Base-by-base conservation (phyloP, 2,113 vertebrate genomes). In the Coreoperca whiteheadi region DNA sequence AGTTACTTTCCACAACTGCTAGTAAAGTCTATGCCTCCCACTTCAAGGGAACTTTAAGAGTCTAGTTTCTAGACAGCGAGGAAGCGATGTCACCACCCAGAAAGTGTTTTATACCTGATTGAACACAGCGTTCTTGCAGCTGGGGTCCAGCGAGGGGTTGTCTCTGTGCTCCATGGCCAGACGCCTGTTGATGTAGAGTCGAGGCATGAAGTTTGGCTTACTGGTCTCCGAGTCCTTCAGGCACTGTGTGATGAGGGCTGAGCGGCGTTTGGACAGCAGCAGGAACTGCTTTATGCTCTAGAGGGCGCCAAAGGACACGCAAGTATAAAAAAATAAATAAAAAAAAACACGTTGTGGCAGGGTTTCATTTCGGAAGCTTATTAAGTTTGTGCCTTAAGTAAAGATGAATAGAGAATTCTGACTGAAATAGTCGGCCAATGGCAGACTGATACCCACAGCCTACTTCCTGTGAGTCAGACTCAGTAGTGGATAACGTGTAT, bases 121-220 rank as follows among this genome's bases (percentile, higher is more conserved):
- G 74, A 99, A 98, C 81, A 99, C 97, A 0, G 97, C 96, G 0
- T 98, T 98, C 94, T 97, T 99, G 94, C 96, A 98, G 88, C 92
- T 96, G 79, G 96, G 90, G 84, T 99, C 98, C 86, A 97, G 90
- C 30, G 96, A 95, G 8, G 98, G 97, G 89, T 98, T 99, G 93
- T 99, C 97, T 0, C 97, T 93, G 93, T 99, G 98, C 88, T 99
- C 98, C 98, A 99, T 99, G 81, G 98, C 98, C 77, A 99, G 95
- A 20, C 98, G 96, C 11, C 98, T 95, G 95, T 99, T 99, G 91
- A 99, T 99, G 92, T 99, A 99, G n/a, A 99, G 97, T 18, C 97
- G 96, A 0, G 98, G 98, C 97, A 99, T 98, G 93, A 97, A 96
- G 93, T 96, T 98, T 64, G 98, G 98, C 69, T 98, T 99, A 91